These are phyloP conservation scores for Ceratina calcarata DNA, from an alignment of 1,140 invertebrate species.

Conservation along the genomic window DNA sequence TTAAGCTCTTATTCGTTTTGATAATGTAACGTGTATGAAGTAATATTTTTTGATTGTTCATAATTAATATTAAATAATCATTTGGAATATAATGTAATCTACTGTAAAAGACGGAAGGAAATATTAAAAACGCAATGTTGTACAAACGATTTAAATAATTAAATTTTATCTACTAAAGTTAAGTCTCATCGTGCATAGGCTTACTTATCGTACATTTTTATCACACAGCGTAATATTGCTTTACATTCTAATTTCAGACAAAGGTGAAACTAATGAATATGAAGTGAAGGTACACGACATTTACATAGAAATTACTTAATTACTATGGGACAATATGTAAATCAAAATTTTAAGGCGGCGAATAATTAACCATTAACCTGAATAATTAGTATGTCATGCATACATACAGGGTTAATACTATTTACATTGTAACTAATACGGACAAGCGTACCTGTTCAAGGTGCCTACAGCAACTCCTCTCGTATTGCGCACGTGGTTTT, in stretches of 20 bases:
- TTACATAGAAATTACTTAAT: neutral
- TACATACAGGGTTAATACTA: neutral
- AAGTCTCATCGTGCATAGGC: neutral
- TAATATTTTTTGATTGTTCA: too few species aligned
- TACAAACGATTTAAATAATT: neutral
- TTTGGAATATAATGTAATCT: neutral
- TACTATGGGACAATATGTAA: neutral
- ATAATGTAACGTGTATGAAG: too few species aligned
- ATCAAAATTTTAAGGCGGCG: neutral
- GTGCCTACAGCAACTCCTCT: neutral
- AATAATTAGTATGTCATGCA: neutral
- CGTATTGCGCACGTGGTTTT: constrained; percentile 28
- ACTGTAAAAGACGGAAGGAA: neutral
- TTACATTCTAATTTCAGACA: neutral
- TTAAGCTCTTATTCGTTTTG: too few species aligned
- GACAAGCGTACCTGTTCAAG: constrained; percentile 11
- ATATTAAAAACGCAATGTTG: neutral
- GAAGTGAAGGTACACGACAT: neutral
- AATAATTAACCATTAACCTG: neutral
- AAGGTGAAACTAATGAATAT: neutral
- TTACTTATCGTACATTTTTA: neutral
- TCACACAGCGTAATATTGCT: neutral
- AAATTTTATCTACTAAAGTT: too few species aligned
- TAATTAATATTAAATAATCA: too few species aligned
- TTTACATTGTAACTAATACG: neutral